A percentile compares a stretch with the other conserved stretches of the same genome.
These are phyloP conservation scores for Carcharodon carcharias DNA, from an alignment of 2,797 vertebrate species.

Conservation along the genomic window DNA sequence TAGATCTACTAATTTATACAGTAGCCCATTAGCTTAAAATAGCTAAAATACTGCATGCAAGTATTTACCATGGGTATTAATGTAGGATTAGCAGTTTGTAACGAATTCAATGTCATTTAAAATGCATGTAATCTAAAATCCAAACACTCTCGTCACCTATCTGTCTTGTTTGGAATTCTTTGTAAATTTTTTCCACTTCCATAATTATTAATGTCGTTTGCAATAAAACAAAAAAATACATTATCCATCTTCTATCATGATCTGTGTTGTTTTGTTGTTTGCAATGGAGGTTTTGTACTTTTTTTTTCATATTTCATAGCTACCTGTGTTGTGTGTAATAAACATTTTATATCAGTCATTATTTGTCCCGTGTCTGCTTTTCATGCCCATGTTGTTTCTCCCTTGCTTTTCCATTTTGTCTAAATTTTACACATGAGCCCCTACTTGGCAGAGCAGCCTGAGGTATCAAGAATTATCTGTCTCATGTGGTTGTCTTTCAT, in stretches of 20 bases:
- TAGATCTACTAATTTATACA: not conserved
- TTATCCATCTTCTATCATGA: not conserved
- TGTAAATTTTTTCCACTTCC: not conserved
- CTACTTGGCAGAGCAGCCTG: not conserved
- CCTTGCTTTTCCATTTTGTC: not conserved
- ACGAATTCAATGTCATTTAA: not conserved
- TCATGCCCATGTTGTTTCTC: not conserved
- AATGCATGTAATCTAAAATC: not conserved
- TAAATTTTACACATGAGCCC: not conserved
- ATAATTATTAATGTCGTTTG: constrained; percentile 19
- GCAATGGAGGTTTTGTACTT: not conserved
- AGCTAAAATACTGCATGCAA: not conserved
- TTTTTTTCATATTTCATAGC: not conserved
- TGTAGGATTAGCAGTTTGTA: not conserved
- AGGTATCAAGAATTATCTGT: not conserved
- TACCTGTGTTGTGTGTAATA: not conserved
- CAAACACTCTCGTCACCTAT: not conserved
- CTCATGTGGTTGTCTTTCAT: not conserved
- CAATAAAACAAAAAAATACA: not conserved
- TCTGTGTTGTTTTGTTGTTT: not conserved
- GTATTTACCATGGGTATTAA: not conserved
- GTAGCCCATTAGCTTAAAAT: not conserved
- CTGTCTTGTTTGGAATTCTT: not conserved
- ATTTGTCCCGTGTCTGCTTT: not conserved
- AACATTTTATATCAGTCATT: not conserved